These are phyloP conservation scores for Petaurus breviceps DNA, from an alignment of 2,113 vertebrate species.

Conservation along the genomic window DNA sequence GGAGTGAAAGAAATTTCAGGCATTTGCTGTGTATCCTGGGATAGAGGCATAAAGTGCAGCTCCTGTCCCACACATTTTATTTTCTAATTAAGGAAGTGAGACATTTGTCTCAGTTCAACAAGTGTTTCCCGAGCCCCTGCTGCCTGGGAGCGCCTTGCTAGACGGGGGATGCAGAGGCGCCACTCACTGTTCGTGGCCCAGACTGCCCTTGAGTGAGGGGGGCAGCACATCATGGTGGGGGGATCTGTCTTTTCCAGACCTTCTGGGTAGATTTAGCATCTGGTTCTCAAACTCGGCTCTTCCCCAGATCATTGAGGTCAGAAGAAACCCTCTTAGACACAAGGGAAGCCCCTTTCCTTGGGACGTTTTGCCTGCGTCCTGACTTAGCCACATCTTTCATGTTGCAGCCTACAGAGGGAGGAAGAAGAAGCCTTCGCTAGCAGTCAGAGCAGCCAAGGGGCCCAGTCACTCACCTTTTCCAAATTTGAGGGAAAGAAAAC, in stretches of 20 bases:
- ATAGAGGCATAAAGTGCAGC: background rate
- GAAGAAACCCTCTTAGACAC: constrained; percentile 1
- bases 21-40: background rate
- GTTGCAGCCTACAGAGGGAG: constrained; percentile 92
- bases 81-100: background rate
- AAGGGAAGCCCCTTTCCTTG: constrained; percentile 8
- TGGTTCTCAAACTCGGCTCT: background rate
- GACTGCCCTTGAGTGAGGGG: background rate
- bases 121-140: background rate
- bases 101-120: background rate
- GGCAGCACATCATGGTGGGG: background rate
- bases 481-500: constrained; percentile 99
- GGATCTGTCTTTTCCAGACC: background rate
- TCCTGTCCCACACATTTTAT: background rate
- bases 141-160: background rate
- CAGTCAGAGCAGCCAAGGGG: constrained; percentile 89
- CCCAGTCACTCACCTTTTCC: constrained; percentile 92
- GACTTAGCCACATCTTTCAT: constrained; percentile 16
- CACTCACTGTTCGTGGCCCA: background rate
- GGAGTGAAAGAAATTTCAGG: background rate
- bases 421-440: constrained; percentile 97
- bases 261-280: background rate
- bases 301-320: background rate
- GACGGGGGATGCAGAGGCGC: background rate
- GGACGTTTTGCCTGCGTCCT: background rate